Evolutionary conservation across 2,797 vertebrate genomes (phyloP).

Genomic region (Psittacula derbiana): DNA sequence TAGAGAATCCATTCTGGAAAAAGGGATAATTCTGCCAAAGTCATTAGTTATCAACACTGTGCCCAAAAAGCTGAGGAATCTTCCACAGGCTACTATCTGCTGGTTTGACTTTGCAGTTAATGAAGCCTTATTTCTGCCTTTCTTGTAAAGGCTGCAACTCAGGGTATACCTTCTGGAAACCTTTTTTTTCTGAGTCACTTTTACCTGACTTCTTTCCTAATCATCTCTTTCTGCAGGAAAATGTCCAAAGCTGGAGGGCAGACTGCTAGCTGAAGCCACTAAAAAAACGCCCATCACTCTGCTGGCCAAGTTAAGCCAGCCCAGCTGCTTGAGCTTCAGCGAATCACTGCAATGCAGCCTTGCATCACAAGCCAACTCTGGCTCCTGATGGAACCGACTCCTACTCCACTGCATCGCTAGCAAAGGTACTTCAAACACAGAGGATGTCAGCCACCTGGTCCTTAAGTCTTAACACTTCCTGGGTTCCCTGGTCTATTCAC

Average conservation of each 20-base stretch:
- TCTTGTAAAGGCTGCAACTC: not conserved
- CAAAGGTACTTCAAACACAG: not conserved
- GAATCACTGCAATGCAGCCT: not conserved
- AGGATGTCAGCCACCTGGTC: not conserved
- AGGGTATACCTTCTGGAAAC: not conserved
- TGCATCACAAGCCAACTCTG: not conserved
- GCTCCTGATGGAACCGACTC: not conserved
- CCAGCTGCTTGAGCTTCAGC: not conserved
- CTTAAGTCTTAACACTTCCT: not conserved
- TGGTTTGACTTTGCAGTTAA: not conserved
- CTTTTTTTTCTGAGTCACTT: not conserved
- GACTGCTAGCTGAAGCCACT: not conserved
- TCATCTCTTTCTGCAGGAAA: not conserved
- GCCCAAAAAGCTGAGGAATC: not conserved
- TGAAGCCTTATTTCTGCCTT: not conserved
- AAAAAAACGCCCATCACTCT: not conserved
- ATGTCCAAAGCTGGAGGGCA: not conserved
- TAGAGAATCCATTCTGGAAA: not conserved
- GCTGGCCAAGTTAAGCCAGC: not conserved
- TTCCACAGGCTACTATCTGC: not conserved
- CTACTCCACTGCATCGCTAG: not conserved
- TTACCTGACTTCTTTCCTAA: not conserved
- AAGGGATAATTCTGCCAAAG: not conserved
- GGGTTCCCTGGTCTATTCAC: not conserved
- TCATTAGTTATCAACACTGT: not conserved